Evolutionary conservation across 2,113 vertebrate genomes (phyloP).

Genomic region (Lepisosteus oculatus): DNA sequence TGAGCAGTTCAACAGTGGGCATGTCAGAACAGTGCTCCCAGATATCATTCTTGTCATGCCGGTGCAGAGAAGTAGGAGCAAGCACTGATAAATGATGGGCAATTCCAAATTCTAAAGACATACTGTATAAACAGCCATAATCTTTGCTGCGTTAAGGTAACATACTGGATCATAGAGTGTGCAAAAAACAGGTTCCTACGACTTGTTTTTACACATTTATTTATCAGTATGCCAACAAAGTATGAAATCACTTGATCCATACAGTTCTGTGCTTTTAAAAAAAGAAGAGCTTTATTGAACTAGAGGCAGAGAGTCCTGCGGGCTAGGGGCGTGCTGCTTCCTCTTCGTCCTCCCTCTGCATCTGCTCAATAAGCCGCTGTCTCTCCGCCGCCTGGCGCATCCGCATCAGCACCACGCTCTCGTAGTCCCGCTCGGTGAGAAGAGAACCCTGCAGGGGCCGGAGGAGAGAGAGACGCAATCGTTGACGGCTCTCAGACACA

Average conservation of each 20-base stretch:
- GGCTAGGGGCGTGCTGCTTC: slow-evolving; percentile 55
- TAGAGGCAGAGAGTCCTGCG: neutral
- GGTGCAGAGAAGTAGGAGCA: no score
- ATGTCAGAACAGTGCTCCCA: no score
- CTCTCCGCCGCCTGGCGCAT: slow-evolving; percentile 92
- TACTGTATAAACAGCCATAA: no score
- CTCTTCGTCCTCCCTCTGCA: slow-evolving; percentile 80
- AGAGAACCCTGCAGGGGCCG: slow-evolving; percentile 61
- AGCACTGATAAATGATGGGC: no score
- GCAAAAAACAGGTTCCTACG: no score
- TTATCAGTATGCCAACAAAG: neutral
- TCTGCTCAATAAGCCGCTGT: slow-evolving; percentile 83
- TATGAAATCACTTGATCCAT: neutral
- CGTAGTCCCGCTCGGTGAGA: slow-evolving; percentile 82
- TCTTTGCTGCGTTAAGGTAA: no score
- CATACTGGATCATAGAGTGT: no score
- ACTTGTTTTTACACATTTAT: neutral
- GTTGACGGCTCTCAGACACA: slow-evolving; percentile 15
- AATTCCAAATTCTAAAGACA: no score
- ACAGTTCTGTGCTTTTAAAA: neutral
- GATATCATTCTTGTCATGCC: no score
- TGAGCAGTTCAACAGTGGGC: no score
- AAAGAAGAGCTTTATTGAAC: neutral
- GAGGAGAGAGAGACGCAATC: neutral
- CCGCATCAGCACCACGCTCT: slow-evolving; percentile 94